These are phyloP conservation scores for Ardeotis arabs DNA, from an alignment of 2,113 vertebrate species.

Conservation along the genomic window DNA sequence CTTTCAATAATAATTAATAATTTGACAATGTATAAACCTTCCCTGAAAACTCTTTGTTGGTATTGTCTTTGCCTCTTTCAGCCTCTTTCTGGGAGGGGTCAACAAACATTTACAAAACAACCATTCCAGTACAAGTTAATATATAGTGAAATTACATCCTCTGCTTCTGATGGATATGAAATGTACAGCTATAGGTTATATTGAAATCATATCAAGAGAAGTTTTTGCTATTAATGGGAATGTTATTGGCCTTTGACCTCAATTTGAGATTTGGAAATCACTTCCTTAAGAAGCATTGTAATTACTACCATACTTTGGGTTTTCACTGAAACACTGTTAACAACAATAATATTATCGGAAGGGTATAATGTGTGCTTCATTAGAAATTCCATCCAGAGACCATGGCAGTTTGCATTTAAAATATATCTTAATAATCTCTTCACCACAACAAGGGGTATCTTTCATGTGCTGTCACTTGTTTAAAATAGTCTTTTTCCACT, in stretches of 20 bases:
- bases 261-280: not conserved
- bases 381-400: conserved; percentile 39
- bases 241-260: not conserved
- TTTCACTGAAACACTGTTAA: not conserved
- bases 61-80: not conserved
- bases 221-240: not conserved
- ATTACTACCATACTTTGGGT: not conserved
- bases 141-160: not conserved
- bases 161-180: not conserved
- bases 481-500: not conserved
- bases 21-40: not conserved
- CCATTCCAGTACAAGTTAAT: not conserved
- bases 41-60: not conserved
- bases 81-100: not conserved
- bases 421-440: conserved; percentile 24
- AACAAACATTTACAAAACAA: not conserved
- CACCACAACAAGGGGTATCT: conserved; percentile 11
- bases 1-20: not conserved
- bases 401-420: not conserved
- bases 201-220: not conserved
- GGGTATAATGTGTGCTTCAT: not conserved
- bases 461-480: not conserved
- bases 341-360: not conserved
- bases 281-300: not conserved
- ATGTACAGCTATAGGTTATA: not conserved